Evolutionary conservation across 2,888 invertebrate genomes (phyloP).

Genomic region (Monopis laevigella): DNA sequence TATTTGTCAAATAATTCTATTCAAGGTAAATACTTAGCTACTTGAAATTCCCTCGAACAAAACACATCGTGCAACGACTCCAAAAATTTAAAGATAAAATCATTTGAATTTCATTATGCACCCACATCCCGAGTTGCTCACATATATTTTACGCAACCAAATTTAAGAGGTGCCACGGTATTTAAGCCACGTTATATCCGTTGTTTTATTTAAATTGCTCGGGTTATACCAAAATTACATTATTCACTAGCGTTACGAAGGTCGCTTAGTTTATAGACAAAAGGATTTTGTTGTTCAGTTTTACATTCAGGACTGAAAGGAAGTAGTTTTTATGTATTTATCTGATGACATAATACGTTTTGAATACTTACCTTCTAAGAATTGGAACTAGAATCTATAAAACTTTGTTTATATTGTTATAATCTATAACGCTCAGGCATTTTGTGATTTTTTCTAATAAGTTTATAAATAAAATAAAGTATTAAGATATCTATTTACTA

Average conservation of each 20-base stretch:
- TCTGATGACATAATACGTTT: no score
- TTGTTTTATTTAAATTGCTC: not conserved
- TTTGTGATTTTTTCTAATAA: no score
- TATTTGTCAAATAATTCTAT: no score
- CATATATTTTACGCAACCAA: not conserved
- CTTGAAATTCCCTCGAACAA: no score
- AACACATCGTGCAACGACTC: not conserved
- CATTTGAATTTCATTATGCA: not conserved
- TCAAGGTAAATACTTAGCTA: no score
- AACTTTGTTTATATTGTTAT: no score
- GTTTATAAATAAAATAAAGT: no score
- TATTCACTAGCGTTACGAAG: constrained; percentile 1
- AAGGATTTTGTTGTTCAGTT: not conserved
- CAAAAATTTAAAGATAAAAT: not conserved
- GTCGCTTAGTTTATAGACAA: not conserved
- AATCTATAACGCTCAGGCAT: no score
- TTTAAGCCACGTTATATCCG: not conserved
- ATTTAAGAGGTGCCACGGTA: not conserved
- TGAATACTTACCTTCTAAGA: no score
- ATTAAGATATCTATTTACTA: no score
- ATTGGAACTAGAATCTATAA: no score
- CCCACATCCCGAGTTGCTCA: not conserved
- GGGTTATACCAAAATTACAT: constrained; percentile 2
- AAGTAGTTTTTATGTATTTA: not conserved
- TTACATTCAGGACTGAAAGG: constrained; percentile 3